Conservation (phyloP, 2,113 vertebrate species). For the Penelope pileata region DNA sequence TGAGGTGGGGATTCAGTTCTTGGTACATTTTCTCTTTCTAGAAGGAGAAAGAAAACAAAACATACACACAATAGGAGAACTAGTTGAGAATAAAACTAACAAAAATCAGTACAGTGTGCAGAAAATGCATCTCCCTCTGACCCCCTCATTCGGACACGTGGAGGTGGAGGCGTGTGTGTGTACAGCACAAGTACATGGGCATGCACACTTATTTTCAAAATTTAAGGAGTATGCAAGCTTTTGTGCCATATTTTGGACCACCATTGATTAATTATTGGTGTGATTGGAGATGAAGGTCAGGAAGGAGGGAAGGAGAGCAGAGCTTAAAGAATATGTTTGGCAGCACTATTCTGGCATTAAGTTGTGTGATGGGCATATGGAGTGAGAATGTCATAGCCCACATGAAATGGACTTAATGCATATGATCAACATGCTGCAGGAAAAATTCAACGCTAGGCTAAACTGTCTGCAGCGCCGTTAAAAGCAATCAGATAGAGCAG, state of each 20-base stretch:
- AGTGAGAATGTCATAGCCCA: background rate
- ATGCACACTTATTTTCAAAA: background rate
- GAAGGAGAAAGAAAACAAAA: background rate
- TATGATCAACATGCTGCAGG: background rate
- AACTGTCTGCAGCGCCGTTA: background rate
- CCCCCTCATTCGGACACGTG: background rate
- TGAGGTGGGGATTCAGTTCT: slow-evolving; percentile 90
- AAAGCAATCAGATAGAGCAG: slow-evolving; percentile 18
- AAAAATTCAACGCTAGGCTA: background rate
- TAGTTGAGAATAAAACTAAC: background rate
- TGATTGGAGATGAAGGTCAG: background rate
- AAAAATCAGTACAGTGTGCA: background rate
- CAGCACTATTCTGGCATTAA: accelerated
- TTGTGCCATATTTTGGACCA: background rate
- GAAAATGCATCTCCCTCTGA: background rate
- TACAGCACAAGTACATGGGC: background rate
- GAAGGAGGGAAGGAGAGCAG: background rate
- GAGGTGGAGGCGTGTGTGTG: background rate
- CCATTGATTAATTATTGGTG: background rate
- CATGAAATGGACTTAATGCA: background rate
- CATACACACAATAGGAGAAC: background rate
- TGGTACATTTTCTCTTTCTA: slow-evolving; percentile 89
- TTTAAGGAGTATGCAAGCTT: background rate
- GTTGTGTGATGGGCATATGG: background rate
- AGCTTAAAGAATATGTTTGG: background rate